Evolutionary conservation across 2,888 invertebrate genomes (phyloP).

Genomic region (Sesia apiformis): DNA sequence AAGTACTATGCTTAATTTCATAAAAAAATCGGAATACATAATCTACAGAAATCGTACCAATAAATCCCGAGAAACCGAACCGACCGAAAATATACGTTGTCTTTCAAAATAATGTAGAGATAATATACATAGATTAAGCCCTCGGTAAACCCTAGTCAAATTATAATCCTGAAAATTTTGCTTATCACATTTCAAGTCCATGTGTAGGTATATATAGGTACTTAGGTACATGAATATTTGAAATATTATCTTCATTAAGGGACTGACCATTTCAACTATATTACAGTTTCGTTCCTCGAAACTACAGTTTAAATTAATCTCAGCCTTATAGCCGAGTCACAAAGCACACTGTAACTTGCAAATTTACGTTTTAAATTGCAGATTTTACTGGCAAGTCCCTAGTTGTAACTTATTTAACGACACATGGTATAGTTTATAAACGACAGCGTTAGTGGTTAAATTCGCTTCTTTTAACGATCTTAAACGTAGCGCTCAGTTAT

Average conservation of each 20-base stretch:
- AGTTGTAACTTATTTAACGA: conserved; percentile 43
- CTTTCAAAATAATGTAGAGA: too few species aligned
- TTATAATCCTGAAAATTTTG: too few species aligned
- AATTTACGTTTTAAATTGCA: background rate
- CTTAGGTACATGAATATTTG: conserved; percentile 1
- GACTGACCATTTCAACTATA: conserved; percentile 15
- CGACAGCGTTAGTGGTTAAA: conserved; percentile 8
- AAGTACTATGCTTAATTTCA: too few species aligned
- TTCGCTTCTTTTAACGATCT: background rate
- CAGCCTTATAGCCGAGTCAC: conserved; percentile 25
- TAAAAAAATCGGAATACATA: too few species aligned
- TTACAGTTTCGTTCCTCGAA: conserved; percentile 9
- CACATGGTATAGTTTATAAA: conserved; percentile 15
- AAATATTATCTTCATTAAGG: conserved; percentile 9
- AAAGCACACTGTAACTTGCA: conserved; percentile 22
- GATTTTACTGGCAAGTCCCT: conserved; percentile 25
- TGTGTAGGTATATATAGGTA: background rate
- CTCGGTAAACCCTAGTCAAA: too few species aligned
- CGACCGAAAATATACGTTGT: too few species aligned
- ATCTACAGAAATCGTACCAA: too few species aligned
- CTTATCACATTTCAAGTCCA: background rate
- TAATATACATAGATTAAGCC: too few species aligned
- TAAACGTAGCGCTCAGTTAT: too few species aligned
- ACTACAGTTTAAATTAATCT: conserved; percentile 10
- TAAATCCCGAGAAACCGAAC: too few species aligned